Conservation (phyloP, 2,113 vertebrate genomes). For the Scomber scombrus region DNA sequence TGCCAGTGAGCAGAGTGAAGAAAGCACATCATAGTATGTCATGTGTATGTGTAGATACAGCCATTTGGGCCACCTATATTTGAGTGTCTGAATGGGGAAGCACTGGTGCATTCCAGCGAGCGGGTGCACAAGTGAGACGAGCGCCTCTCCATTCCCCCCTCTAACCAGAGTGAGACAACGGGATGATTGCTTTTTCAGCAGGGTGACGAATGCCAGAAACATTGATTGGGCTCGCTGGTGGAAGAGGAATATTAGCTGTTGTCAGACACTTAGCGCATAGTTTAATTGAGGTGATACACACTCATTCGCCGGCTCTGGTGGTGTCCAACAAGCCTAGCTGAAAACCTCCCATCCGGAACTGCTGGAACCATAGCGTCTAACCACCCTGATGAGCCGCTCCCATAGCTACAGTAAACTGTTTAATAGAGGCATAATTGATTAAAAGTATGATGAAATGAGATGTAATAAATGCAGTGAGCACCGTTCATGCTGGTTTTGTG, state of each 20-base stretch:
- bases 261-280: conserved; percentile 84
- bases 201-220: conserved; percentile 83
- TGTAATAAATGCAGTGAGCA: conserved; percentile 49
- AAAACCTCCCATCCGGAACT: conserved; percentile 86
- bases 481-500: conserved; percentile 35
- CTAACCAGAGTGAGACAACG: conserved; percentile 74
- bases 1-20: background rate
- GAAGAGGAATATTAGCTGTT: conserved; percentile 87
- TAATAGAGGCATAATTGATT: conserved; percentile 80
- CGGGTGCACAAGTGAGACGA: conserved; percentile 46
- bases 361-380: conserved; percentile 64
- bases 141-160: conserved; percentile 58
- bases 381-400: conserved; percentile 68
- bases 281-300: conserved; percentile 88
- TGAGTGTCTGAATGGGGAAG: conserved; percentile 24
- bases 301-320: conserved; percentile 72
- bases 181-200: conserved; percentile 85
- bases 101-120: conserved; percentile 52
- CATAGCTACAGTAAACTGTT: conserved; percentile 62
- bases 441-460: conserved; percentile 64
- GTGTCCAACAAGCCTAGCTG: conserved; percentile 82
- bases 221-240: conserved; percentile 82
- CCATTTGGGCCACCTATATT: background rate
- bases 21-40: background rate
- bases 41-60: conserved; percentile 7